Conservation (phyloP, 2,113 vertebrate genomes). For the Callipepla squamata region DNA sequence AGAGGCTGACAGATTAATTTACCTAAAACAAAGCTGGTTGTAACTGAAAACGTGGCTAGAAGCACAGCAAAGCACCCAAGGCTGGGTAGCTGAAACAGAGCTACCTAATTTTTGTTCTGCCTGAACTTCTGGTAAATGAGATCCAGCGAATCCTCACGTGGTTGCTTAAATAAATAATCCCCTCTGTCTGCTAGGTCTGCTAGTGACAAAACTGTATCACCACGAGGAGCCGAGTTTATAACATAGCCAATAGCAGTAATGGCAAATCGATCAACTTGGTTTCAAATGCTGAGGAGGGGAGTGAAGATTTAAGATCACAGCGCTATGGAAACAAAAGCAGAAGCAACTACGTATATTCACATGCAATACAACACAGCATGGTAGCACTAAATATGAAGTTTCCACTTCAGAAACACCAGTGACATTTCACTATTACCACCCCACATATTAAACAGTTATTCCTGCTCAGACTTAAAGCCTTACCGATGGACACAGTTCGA, state of each 20-base stretch:
- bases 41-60: not conserved
- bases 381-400: not conserved
- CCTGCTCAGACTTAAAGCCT: not conserved
- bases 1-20: not conserved
- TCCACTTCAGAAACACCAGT: not conserved
- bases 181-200: not conserved
- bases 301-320: fast-evolving
- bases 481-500: not conserved
- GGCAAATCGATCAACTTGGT: not conserved
- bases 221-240: fast-evolving
- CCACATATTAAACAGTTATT: not conserved
- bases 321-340: not conserved
- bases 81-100: not conserved
- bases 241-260: not conserved
- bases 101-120: not conserved
- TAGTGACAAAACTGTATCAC: not conserved
- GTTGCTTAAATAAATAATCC: not conserved
- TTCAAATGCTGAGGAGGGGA: not conserved
- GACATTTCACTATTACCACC: not conserved
- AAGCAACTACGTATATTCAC: not conserved
- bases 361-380: not conserved
- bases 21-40: not conserved
- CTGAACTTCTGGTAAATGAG: not conserved
- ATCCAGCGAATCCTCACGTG: not conserved
- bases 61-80: not conserved